Evolutionary conservation across 2,888 invertebrate species (phyloP), one percentile per base, ranked within the genome.

Genomic region (Thysanoteuthis rhombus): DNA sequence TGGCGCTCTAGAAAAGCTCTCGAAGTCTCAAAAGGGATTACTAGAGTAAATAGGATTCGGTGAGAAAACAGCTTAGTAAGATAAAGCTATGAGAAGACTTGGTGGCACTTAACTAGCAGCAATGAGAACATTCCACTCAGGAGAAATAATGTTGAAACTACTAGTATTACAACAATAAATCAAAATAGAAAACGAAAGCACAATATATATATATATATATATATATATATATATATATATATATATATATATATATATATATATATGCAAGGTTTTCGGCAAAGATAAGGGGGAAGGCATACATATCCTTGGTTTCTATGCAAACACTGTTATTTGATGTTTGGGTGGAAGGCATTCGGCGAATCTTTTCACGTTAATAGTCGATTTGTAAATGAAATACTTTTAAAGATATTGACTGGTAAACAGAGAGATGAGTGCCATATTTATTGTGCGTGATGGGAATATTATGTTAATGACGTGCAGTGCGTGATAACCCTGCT

Each of bases 331-430:
- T 75, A 75, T 75, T 75, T 75, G 75, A 75, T 75, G 75, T 75
- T 75, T 75, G 75, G 75, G 75, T 75, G 75, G 75, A 75, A 75
- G 75, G 75, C 75, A 75, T 75, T 75, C 75, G 75, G 75, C n/a
- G n/a, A 75, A n/a, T 75, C 75, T 75, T 75, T 75, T 75, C 75
- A 75, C 75, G 75, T 75, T 75, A 75, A 75, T 75, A 75, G 75
- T 75, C 75, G 75, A 75, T 75, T 75, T 75, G 75, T 75, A 75
- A 75, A 75, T 75, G 75, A 75, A 75, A 75, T 75, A 75, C 75
- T 75, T 75, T 75, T 75, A 75, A n/a, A 75, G 75, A 75, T 75
- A 75, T 75, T 75, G 75, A 75, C 36, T 75, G 75, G 75, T 75
- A 75, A 75, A 75, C 75, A 75, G n/a, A 75, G 75, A 75, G 75